Evolutionary conservation across 2,797 vertebrate genomes (phyloP).

Genomic region (Aeoliscus strigatus): DNA sequence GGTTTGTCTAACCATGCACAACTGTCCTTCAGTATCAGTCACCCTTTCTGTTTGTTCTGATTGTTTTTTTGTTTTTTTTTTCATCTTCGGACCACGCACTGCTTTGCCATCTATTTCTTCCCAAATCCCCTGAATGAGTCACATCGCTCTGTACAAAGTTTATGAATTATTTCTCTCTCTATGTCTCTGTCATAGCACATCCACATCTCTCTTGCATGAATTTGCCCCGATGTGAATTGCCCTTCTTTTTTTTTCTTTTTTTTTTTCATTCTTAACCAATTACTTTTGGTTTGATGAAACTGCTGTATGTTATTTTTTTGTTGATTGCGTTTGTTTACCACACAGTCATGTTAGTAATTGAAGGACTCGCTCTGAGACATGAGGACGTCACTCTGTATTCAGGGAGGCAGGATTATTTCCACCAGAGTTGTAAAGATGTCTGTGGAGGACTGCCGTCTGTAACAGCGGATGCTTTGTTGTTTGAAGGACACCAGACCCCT

Average conservation of each 20-base stretch:
- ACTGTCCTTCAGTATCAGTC: conserved; percentile 31
- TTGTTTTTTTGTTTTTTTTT: too few species aligned
- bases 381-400: neutral
- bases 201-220: neutral
- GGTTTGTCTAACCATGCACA: conserved; percentile 17
- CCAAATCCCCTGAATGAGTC: conserved; percentile 36
- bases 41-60: conserved; percentile 21
- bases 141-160: conserved; percentile 23
- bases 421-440: conserved; percentile 6
- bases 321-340: neutral
- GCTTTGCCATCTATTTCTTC: conserved; percentile 22
- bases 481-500: neutral
- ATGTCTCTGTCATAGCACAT: conserved; percentile 3
- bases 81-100: conserved; percentile 36
- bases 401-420: neutral
- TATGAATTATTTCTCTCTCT: conserved; percentile 42
- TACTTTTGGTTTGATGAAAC: neutral
- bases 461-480: too few species aligned
- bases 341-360: conserved; percentile 3
- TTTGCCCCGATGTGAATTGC: neutral
- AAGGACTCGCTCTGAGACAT: neutral
- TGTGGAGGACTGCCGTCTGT: too few species aligned
- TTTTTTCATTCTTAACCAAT: neutral
- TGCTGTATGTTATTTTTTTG: neutral
- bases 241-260: too few species aligned